A percentile compares a stretch with the other conserved stretches of the same genome.
These are phyloP conservation scores for Alligator mississippiensis DNA, from an alignment of 2,113 vertebrate genomes.

Conservation along the genomic window DNA sequence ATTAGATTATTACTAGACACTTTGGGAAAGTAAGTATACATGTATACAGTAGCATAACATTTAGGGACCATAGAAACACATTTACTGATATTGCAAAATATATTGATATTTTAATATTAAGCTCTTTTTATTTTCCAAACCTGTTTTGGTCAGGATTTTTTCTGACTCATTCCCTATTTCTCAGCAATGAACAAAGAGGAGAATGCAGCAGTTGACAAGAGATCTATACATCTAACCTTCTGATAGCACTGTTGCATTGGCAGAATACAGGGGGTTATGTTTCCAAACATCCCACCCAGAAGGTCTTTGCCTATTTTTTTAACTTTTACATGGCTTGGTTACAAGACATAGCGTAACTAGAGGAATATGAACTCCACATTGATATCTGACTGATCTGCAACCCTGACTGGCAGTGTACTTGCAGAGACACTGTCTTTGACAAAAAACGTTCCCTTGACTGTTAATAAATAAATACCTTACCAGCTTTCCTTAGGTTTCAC, in stretches of 20 bases:
- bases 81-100: neutral
- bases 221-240: neutral
- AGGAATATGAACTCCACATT: neutral
- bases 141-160: neutral
- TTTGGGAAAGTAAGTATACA: neutral
- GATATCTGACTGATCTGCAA: neutral
- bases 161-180: neutral
- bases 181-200: conserved; percentile 13
- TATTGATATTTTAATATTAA: neutral
- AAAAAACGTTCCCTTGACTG: neutral
- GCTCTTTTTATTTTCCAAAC: neutral
- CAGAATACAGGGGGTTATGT: conserved; percentile 7
- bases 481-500: neutral
- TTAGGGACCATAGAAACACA: neutral
- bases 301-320: conserved; percentile 20
- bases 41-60: neutral
- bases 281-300: conserved; percentile 1
- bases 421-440: neutral
- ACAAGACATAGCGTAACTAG: neutral
- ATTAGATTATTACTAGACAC: neutral
- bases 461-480: neutral
- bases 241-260: conserved; percentile 19
- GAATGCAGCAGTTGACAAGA: neutral
- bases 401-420: rapidly evolving
- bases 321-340: neutral